These are phyloP conservation scores for Cryptotis parvus DNA, from an alignment of 2,113 vertebrate species.

Conservation along the genomic window DNA sequence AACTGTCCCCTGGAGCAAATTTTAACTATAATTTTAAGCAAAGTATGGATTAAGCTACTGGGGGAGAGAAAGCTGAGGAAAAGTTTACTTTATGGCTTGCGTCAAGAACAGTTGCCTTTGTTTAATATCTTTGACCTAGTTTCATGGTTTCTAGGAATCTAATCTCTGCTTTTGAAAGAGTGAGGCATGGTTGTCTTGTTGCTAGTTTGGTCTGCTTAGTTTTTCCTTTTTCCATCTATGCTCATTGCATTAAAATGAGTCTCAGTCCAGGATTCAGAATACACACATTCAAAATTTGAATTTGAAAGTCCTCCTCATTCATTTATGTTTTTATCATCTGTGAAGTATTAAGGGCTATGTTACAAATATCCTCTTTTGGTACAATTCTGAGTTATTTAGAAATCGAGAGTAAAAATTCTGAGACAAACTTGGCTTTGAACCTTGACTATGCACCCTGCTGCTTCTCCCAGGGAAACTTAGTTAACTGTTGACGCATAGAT, in stretches of 20 bases:
- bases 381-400: not conserved
- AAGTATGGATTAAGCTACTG: too few relatives aligned
- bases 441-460: not conserved
- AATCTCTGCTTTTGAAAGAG: not conserved
- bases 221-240: not conserved
- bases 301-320: too few relatives aligned
- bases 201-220: not conserved
- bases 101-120: too few relatives aligned
- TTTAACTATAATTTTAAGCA: too few relatives aligned
- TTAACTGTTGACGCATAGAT: not conserved
- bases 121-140: too few relatives aligned
- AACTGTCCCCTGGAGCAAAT: too few relatives aligned
- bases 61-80: too few relatives aligned
- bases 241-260: too few relatives aligned
- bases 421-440: not conserved
- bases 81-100: too few relatives aligned
- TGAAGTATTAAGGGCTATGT: not conserved
- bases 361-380: not conserved
- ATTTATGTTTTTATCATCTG: not conserved
- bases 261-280: too few relatives aligned
- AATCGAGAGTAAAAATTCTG: not conserved
- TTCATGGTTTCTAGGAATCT: not conserved
- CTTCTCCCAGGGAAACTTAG: not conserved
- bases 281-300: too few relatives aligned
- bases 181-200: not conserved